Percentiles rank a stretch among this genome's conserved stretches.
Conservation (phyloP, 2,888 invertebrate species). For the Philaethria dido region DNA sequence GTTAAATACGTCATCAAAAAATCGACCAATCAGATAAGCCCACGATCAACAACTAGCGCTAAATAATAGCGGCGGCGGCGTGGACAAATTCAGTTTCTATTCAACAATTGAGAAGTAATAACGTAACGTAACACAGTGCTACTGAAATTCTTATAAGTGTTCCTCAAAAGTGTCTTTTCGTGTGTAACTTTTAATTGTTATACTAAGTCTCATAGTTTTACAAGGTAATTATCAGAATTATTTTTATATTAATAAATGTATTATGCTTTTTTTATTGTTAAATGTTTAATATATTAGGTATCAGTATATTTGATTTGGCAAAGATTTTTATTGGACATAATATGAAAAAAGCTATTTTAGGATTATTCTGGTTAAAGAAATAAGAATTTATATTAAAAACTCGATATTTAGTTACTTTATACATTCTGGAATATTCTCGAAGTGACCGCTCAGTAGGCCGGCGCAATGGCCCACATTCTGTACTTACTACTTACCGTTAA, state of each 20-base stretch:
- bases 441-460: constrained; percentile 54
- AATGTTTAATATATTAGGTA: not conserved
- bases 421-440: constrained; percentile 67
- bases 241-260: not conserved
- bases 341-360: not conserved
- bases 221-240: constrained; percentile 31
- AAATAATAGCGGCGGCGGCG: constrained; percentile 78
- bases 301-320: not conserved
- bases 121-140: constrained; percentile 31
- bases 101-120: constrained; percentile 66
- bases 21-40: constrained; percentile 77
- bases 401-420: not conserved
- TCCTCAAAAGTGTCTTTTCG: constrained; percentile 63
- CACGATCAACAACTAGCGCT: constrained; percentile 86
- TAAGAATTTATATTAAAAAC: not conserved
- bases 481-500: constrained; percentile 57
- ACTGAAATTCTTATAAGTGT: constrained; percentile 58
- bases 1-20: constrained; percentile 71
- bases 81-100: constrained; percentile 75
- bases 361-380: not conserved
- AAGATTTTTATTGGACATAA: not conserved
- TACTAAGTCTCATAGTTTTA: constrained; percentile 32
- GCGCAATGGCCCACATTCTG: constrained; percentile 61
- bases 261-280: not conserved
- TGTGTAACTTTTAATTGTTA: constrained; percentile 59